These are phyloP conservation scores for Mugil cephalus DNA, from an alignment of 2,113 vertebrate species.

Conservation along the genomic window DNA sequence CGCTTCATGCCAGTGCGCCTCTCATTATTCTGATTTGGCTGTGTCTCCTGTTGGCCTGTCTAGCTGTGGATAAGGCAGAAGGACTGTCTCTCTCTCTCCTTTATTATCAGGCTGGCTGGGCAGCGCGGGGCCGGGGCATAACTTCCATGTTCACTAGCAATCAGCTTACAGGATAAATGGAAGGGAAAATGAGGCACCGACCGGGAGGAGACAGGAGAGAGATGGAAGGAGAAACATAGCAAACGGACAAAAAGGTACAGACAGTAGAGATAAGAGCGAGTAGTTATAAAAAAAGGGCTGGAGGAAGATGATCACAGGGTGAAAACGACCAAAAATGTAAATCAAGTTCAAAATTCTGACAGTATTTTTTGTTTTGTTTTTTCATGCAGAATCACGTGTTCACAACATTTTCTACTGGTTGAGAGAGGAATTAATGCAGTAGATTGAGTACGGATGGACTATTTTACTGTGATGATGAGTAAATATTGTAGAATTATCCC, in stretches of 20 bases:
- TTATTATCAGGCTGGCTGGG: slow-evolving; percentile 77
- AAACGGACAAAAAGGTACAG: slow-evolving; percentile 14
- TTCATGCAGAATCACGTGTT: no score
- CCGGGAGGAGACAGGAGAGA: slow-evolving; percentile 14
- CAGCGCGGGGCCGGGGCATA: slow-evolving; percentile 61
- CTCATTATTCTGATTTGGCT: slow-evolving; percentile 86
- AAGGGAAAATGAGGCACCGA: slow-evolving; percentile 10
- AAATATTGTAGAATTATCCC: no score
- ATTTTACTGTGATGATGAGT: no score
- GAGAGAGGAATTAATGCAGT: no score
- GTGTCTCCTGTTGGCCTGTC: slow-evolving; percentile 78
- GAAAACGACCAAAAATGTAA: no score
- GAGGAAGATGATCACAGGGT: slow-evolving; percentile 22
- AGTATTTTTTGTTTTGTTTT: no score
- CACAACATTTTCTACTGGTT: no score
- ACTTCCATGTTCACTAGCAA: slow-evolving; percentile 71
- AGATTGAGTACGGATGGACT: no score
- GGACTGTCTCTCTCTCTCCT: slow-evolving; percentile 65
- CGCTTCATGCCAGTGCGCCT: slow-evolving; percentile 71
- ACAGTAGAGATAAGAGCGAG: background rate
- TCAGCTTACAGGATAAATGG: slow-evolving; percentile 56
- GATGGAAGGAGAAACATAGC: slow-evolving; percentile 18
- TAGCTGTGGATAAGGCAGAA: slow-evolving; percentile 75
- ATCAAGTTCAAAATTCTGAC: no score
- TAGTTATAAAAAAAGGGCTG: background rate